A percentile compares a stretch with the other conserved stretches of the same genome.
Evolutionary conservation across 2,888 invertebrate species (phyloP).

Genomic region (Cephus rjabovi): DNA sequence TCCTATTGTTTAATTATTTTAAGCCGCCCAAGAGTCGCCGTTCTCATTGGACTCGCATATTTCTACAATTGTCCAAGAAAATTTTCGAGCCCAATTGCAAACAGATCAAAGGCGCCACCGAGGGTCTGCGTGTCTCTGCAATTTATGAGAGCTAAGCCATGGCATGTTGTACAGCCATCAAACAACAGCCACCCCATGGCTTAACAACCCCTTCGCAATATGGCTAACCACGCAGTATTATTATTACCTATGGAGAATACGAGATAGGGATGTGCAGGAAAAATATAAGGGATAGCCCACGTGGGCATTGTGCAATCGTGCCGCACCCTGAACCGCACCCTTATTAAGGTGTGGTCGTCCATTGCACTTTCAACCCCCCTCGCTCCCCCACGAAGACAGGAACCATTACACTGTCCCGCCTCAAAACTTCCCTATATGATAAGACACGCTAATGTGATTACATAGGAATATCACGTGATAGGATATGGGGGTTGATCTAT

Average conservation of each 20-base stretch:
- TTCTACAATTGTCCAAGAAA: background rate
- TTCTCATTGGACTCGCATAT: background rate
- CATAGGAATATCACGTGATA: background rate
- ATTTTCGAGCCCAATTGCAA: background rate
- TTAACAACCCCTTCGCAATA: background rate
- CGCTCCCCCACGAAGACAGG: constrained; percentile 37
- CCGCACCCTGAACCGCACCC: constrained; percentile 50
- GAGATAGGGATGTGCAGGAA: constrained; percentile 23
- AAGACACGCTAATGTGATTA: constrained; percentile 5
- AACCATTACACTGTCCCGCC: constrained; percentile 25
- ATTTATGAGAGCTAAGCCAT: background rate
- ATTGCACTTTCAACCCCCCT: constrained; percentile 47
- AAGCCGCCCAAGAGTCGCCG: background rate
- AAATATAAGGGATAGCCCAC: constrained; percentile 34
- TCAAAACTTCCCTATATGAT: background rate
- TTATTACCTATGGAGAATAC: background rate
- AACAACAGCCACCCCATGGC: background rate
- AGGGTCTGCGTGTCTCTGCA: background rate
- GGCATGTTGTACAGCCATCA: background rate
- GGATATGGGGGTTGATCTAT: background rate
- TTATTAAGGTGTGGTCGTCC: constrained; percentile 38
- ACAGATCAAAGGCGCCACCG: background rate
- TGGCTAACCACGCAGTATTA: background rate
- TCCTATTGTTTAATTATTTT: background rate
- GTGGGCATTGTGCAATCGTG: constrained; percentile 27